phyloP scores from a whole-genome alignment of 2,888 invertebrate genomes.

The Papilio gigon region DNA sequence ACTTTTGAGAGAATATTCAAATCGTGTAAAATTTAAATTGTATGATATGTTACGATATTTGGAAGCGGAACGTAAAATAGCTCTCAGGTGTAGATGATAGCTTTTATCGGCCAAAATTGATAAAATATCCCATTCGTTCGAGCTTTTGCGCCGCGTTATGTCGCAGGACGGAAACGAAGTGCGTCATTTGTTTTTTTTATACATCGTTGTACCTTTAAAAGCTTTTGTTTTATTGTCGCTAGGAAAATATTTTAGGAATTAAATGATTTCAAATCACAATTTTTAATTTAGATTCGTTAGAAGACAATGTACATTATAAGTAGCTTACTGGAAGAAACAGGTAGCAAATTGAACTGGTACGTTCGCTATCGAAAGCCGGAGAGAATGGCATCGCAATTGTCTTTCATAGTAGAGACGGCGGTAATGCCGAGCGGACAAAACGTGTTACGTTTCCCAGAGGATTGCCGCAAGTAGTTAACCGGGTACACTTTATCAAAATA shows the following conservation, averaged over 20 bases:
- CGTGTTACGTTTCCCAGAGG: conserved; percentile 30
- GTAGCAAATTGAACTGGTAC: conserved; percentile 33
- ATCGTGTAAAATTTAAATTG: conserved; percentile 29
- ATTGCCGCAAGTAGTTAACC: conserved; percentile 30
- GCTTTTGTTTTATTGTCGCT: conserved; percentile 6
- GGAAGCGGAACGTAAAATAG: conserved; percentile 77
- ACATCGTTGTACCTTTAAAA: not conserved
- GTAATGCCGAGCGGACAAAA: conserved; percentile 30
- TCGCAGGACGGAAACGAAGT: conserved; percentile 37
- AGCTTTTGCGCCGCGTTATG: conserved; percentile 54
- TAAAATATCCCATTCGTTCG: conserved; percentile 71
- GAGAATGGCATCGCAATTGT: conserved; percentile 32
- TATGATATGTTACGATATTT: conserved; percentile 58
- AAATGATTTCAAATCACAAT: no score
- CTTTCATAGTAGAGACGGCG: conserved; percentile 33
- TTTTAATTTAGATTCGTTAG: no score
- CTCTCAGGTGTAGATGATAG: conserved; percentile 79
- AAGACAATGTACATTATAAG: conserved; percentile 25
- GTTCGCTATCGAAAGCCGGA: conserved; percentile 27
- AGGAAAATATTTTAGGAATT: not conserved
- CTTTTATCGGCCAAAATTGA: conserved; percentile 78
- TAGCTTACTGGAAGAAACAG: conserved; percentile 14
- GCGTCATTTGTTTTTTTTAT: conserved; percentile 26
- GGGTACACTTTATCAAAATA: conserved; percentile 34
- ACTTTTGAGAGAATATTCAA: conserved; percentile 11